Conservation (phyloP, 2,797 vertebrate genomes). For the Oreochromis grahami region DNA sequence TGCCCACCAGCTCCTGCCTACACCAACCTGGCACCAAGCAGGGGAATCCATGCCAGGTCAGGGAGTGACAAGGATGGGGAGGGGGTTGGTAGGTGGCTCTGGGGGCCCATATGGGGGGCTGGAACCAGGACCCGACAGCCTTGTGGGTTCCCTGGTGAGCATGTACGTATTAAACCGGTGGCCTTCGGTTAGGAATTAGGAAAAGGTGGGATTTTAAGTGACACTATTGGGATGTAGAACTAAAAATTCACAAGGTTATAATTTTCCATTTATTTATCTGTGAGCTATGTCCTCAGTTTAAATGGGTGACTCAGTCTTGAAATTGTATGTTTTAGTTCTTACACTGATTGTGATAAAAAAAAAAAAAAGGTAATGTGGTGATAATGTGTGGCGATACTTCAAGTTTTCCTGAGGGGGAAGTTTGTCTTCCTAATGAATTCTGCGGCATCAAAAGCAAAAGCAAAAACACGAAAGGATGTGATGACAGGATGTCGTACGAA, state of each 20-base stretch:
- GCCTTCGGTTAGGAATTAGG: constrained; percentile 32
- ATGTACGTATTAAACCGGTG: constrained; percentile 57
- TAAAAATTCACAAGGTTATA: background rate
- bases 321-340: background rate
- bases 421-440: background rate
- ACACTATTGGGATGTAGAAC: background rate
- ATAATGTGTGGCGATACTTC: background rate
- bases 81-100: constrained; percentile 33
- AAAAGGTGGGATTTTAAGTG: constrained; percentile 3
- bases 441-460: background rate
- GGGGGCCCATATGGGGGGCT: constrained; percentile 73
- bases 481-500: background rate
- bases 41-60: constrained; percentile 58
- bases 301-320: background rate
- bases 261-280: background rate
- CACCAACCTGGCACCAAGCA: constrained; percentile 60
- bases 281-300: background rate
- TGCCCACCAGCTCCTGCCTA: constrained; percentile 56
- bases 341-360: background rate
- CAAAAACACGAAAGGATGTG: background rate
- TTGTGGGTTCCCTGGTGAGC: constrained; percentile 43
- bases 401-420: background rate
- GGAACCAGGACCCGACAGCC: constrained; percentile 39
- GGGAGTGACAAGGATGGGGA: constrained; percentile 23
- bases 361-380: background rate